A percentile compares a stretch with the other conserved stretches of the same genome.
Evolutionary conservation across 2,113 vertebrate species (phyloP).

Genomic region (Motacilla tschutschensis): DNA sequence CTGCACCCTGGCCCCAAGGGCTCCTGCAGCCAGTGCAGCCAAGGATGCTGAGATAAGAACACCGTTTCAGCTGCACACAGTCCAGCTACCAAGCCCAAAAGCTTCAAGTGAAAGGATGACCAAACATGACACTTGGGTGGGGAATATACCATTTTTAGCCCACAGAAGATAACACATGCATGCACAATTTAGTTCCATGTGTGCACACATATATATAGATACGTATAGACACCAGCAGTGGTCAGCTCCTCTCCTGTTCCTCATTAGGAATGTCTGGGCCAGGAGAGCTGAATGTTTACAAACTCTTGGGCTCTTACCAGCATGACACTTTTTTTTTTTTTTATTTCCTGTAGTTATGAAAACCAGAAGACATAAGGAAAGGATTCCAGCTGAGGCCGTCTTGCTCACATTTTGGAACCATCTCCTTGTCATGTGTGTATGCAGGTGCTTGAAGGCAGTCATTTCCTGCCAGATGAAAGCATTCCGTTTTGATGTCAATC

Average conservation of each 20-base stretch:
- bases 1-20: not conserved
- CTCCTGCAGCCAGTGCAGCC: accelerated
- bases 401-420: conserved; percentile 11
- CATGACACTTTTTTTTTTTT: not conserved
- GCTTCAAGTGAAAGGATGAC: not conserved
- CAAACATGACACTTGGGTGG: not conserved
- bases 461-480: conserved; percentile 19
- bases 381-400: not conserved
- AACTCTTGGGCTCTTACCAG: not conserved
- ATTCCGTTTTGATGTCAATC: not conserved
- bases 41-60: not conserved
- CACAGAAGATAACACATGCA: not conserved
- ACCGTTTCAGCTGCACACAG: not conserved
- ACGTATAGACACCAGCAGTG: not conserved
- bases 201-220: accelerated
- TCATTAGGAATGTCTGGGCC: not conserved
- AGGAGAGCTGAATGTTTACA: not conserved
- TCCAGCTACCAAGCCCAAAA: not conserved
- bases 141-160: not conserved
- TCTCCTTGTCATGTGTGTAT: not conserved
- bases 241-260: not conserved
- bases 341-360: not conserved
- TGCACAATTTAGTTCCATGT: not conserved
- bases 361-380: not conserved
- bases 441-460: conserved; percentile 22